Evolutionary conservation across 2,113 vertebrate species (phyloP).

Genomic region (Galbula dea): DNA sequence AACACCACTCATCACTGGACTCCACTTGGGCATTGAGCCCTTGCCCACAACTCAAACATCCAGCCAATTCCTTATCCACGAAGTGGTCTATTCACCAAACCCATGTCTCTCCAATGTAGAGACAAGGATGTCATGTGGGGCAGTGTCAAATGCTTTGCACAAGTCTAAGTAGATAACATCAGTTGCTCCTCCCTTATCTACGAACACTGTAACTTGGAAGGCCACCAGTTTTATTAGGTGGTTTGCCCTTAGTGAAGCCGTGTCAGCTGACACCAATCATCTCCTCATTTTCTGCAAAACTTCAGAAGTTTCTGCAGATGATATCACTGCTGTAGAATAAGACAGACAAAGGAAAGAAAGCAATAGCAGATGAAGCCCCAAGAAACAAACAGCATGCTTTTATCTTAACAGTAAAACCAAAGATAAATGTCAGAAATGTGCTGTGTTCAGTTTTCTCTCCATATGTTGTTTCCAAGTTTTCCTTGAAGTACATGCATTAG

Average conservation of each 20-base stretch:
- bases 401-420: conserved; percentile 50
- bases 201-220: background rate
- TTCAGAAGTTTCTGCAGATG: background rate
- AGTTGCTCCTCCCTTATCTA: background rate
- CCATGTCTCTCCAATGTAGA: background rate
- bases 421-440: conserved; percentile 38
- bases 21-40: background rate
- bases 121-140: background rate
- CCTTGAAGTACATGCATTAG: background rate
- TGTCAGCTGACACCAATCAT: background rate
- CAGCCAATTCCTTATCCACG: background rate
- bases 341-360: background rate
- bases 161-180: background rate
- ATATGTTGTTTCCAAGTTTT: conserved; percentile 24
- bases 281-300: background rate
- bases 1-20: background rate
- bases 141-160: background rate
- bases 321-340: background rate
- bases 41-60: background rate
- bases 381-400: conserved; percentile 33
- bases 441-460: conserved; percentile 16
- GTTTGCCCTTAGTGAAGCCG: background rate
- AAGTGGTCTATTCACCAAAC: background rate
- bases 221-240: background rate
- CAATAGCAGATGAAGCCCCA: background rate